A percentile compares a stretch with the other conserved stretches of the same genome.
These are phyloP conservation scores for Gymnobelideus leadbeateri DNA, from an alignment of 2,113 vertebrate genomes.

Conservation along the genomic window DNA sequence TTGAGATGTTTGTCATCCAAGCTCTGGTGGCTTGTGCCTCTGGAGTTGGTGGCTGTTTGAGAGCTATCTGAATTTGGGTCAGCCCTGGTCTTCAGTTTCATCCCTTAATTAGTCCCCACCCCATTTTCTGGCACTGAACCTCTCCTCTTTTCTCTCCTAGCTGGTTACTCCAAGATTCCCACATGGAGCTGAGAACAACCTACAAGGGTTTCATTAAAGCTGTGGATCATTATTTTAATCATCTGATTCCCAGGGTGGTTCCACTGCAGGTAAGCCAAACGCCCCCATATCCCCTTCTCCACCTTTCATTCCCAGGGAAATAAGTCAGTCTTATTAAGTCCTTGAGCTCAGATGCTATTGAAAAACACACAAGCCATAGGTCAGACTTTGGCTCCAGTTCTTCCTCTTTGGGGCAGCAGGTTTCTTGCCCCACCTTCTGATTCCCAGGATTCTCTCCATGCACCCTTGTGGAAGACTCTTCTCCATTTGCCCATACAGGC, in stretches of 20 bases:
- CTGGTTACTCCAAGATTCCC: conserved; percentile 91
- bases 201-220: conserved; percentile 89
- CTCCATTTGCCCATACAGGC: not conserved
- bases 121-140: not conserved
- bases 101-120: no score
- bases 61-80: not conserved
- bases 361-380: not conserved
- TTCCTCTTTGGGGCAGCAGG: not conserved
- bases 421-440: not conserved
- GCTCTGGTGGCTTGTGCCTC: not conserved
- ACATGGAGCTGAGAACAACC: conserved; percentile 90
- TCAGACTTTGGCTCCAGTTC: not conserved
- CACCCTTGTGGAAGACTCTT: not conserved
- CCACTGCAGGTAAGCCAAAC: conserved; percentile 89
- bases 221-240: conserved; percentile 90
- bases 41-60: not conserved
- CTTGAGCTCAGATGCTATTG: not conserved
- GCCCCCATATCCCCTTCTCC: no score
- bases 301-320: not conserved
- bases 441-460: not conserved
- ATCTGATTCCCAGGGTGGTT: conserved; percentile 88
- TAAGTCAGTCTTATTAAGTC: no score
- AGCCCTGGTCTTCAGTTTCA: fast-evolving
- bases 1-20: not conserved
- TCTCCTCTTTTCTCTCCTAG: conserved; percentile 76